These are phyloP conservation scores for Arge pagana DNA, from an alignment of 2,888 invertebrate species.

Conservation along the genomic window DNA sequence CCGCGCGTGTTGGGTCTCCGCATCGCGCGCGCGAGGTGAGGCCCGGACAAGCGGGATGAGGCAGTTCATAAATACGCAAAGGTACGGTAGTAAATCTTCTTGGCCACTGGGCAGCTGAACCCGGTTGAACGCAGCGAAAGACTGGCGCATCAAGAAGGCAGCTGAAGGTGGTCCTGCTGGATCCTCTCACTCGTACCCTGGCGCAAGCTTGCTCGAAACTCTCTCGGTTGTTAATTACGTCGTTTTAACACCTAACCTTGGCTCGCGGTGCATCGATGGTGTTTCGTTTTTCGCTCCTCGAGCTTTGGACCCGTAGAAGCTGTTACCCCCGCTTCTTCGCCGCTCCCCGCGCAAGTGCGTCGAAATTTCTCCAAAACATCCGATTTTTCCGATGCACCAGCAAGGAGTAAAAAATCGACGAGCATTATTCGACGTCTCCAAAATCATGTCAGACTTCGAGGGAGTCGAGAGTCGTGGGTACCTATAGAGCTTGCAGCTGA, in stretches of 20 bases:
- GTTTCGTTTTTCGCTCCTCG: constrained; percentile 29
- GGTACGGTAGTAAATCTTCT: constrained; percentile 56
- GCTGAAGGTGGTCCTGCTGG: constrained; percentile 48
- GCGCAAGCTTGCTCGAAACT: constrained; percentile 35
- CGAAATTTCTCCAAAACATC: background rate
- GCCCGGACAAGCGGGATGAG: constrained; percentile 1
- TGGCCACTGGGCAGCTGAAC: constrained; percentile 43
- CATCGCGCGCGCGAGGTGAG: constrained; percentile 18
- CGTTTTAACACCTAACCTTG: constrained; percentile 57
- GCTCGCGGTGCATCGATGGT: constrained; percentile 37
- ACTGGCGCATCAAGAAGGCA: constrained; percentile 40
- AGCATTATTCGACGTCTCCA: background rate
- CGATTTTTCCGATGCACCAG: constrained; percentile 2
- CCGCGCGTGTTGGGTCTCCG: constrained; percentile 23
- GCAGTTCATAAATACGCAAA: constrained; percentile 56
- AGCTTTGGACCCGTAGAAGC: background rate
- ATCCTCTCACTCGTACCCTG: background rate
- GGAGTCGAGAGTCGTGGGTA: too few species aligned
- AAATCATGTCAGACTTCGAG: too few species aligned
- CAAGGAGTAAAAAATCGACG: background rate
- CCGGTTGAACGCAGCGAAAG: too few species aligned
- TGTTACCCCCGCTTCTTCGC: background rate
- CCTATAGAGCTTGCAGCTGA: too few species aligned
- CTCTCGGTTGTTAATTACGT: constrained; percentile 57
- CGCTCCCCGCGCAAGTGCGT: background rate